Evolutionary conservation across 2,113 vertebrate genomes (phyloP).

Genomic region (Rousettus leschenaultii): DNA sequence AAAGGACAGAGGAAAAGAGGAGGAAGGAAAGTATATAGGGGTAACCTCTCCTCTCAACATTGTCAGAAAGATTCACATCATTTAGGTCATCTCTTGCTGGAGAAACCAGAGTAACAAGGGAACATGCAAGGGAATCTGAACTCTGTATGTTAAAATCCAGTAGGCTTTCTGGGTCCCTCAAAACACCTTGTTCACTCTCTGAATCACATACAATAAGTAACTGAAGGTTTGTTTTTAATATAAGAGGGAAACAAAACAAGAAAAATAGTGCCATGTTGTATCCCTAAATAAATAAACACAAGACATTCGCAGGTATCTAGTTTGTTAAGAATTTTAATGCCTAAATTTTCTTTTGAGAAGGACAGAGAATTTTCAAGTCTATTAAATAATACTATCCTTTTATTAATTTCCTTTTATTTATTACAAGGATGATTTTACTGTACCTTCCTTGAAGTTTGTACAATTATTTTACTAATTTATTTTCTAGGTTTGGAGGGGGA

Average conservation of each 20-base stretch:
- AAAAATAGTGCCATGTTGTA: background rate
- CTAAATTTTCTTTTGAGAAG: constrained; percentile 2
- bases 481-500: background rate
- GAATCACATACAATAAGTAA: background rate
- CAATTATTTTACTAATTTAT: constrained; percentile 13
- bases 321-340: background rate
- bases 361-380: background rate
- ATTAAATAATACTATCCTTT: background rate
- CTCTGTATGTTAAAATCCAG: background rate
- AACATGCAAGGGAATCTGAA: background rate
- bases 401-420: background rate
- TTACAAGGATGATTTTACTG: background rate
- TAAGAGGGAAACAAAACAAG: background rate
- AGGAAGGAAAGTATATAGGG: background rate
- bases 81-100: background rate
- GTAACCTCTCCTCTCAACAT: background rate
- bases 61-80: background rate
- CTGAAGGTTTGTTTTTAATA: background rate
- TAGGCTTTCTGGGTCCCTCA: background rate
- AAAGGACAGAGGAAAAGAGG: background rate
- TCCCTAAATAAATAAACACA: background rate
- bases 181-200: background rate
- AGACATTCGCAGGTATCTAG: background rate
- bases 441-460: constrained; percentile 27
- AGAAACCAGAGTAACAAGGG: background rate